Conservation (phyloP, 2,888 invertebrate genomes). For the Eupithecia exiguata region DNA sequence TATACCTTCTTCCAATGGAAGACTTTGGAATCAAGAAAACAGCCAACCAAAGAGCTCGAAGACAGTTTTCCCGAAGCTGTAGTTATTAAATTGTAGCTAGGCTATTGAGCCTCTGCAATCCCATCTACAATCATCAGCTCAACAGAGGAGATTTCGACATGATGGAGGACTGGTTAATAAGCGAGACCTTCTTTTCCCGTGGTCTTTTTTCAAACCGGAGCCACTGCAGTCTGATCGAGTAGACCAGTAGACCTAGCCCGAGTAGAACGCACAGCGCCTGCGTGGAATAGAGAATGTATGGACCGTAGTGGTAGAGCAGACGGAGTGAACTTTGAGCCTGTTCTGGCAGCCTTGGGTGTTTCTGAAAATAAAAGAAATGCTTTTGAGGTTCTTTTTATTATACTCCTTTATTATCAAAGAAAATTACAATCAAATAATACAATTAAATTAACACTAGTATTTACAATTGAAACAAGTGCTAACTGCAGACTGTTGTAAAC, state of each 20-base stretch:
- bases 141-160: neutral
- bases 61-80: neutral
- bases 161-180: neutral
- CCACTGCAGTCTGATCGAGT: constrained; percentile 19
- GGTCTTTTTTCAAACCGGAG: constrained; percentile 4
- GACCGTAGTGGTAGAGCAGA: constrained; percentile 31
- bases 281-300: constrained; percentile 18
- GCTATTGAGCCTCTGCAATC: neutral
- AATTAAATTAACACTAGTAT: no score
- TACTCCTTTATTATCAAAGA: no score
- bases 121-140: neutral
- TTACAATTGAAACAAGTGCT: no score
- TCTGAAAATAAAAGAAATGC: constrained; percentile 23
- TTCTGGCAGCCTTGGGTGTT: constrained; percentile 28
- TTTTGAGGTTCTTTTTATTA: no score
- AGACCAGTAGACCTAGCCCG: constrained; percentile 19
- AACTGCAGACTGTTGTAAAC: no score
- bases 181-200: neutral
- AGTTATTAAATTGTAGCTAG: neutral
- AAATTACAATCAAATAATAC: no score
- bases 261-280: constrained; percentile 21
- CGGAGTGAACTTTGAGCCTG: constrained; percentile 25
- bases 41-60: neutral
- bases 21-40: neutral
- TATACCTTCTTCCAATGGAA: neutral